A percentile compares a stretch with the other conserved stretches of the same genome.
Evolutionary conservation across 2,888 invertebrate species (phyloP).

Genomic region (Tachina grossa): DNA sequence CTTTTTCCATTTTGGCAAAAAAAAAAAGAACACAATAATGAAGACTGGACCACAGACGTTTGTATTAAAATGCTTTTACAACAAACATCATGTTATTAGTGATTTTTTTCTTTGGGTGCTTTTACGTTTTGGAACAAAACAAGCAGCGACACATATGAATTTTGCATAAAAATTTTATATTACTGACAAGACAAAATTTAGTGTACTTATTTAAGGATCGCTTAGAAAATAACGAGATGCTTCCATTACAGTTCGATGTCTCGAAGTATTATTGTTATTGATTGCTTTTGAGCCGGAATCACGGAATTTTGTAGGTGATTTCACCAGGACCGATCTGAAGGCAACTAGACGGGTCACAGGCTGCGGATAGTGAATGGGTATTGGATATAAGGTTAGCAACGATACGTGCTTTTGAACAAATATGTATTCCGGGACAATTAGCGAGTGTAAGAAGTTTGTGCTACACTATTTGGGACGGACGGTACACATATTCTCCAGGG

Average conservation of each 20-base stretch:
- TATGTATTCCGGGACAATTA: background rate
- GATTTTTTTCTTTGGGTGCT: too few species aligned
- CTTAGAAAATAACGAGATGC: too few species aligned
- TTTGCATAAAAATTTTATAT: too few species aligned
- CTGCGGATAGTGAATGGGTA: background rate
- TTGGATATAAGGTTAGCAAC: background rate
- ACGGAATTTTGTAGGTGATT: too few species aligned
- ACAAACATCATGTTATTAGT: background rate
- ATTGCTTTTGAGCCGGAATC: too few species aligned
- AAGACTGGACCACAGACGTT: constrained; percentile 13
- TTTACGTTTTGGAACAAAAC: too few species aligned
- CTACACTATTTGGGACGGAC: background rate
- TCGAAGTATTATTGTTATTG: too few species aligned
- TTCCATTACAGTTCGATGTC: too few species aligned
- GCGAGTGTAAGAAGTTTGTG: background rate
- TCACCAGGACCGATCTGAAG: background rate
- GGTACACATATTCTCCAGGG: background rate
- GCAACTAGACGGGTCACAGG: background rate
- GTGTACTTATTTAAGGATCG: too few species aligned
- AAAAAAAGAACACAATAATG: background rate
- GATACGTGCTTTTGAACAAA: background rate
- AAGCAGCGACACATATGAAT: too few species aligned
- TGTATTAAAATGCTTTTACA: background rate
- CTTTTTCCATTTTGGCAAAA: constrained; percentile 38
- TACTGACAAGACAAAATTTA: too few species aligned